phyloP scores from a whole-genome alignment of 1,140 invertebrate species.

The Ruditapes philippinarum region DNA sequence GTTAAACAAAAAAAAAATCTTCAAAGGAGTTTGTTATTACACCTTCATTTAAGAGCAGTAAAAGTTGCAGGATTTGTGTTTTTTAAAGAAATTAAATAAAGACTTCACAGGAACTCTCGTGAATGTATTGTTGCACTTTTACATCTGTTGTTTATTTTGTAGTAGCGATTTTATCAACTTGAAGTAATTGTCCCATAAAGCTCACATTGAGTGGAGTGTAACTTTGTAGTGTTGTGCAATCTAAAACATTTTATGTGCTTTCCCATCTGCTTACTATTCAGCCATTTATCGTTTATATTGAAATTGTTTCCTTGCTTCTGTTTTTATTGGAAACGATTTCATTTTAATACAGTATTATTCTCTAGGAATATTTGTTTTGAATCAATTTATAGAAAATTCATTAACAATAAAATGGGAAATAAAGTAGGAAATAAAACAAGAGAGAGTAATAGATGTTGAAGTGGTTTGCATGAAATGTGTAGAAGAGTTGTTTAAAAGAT shows the following conservation, averaged over 20 bases:
- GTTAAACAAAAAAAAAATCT: too few relatives aligned
- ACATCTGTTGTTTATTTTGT: slow-evolving; percentile 2
- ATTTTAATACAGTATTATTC: too few relatives aligned
- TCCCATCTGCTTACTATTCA: background rate
- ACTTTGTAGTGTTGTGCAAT: background rate
- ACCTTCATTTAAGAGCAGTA: too few relatives aligned
- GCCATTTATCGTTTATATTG: background rate
- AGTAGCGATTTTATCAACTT: background rate
- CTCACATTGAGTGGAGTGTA: background rate
- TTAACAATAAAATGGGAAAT: too few relatives aligned
- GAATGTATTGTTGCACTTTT: background rate
- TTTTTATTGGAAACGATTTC: background rate
- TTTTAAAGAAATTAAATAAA: background rate
- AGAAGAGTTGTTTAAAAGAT: too few relatives aligned
- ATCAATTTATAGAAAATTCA: too few relatives aligned
- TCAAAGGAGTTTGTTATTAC: too few relatives aligned
- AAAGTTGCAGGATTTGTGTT: too few relatives aligned
- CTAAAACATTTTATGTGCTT: background rate
- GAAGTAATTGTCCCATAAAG: slow-evolving; percentile 7
- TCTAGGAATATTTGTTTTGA: too few relatives aligned
- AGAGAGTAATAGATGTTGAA: too few relatives aligned
- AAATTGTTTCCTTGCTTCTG: background rate
- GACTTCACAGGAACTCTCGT: background rate
- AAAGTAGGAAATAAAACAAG: too few relatives aligned
- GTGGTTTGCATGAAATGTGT: too few relatives aligned